phyloP scores from a whole-genome alignment of 2,888 invertebrate species.

The Clusia tigrina region DNA sequence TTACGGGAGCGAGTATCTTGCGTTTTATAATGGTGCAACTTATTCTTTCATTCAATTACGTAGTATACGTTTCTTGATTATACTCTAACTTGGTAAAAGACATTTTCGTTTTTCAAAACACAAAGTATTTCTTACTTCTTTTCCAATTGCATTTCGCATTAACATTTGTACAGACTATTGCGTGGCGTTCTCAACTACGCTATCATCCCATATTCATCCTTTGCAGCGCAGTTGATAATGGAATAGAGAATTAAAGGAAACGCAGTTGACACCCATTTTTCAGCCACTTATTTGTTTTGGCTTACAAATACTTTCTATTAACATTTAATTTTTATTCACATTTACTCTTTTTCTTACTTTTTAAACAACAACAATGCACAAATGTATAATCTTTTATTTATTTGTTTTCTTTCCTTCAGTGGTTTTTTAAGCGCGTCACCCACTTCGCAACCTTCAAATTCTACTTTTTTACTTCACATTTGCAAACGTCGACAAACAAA shows the following conservation, averaged over 20 bases:
- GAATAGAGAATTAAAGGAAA: constrained; percentile 47
- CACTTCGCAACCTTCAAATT: constrained; percentile 2
- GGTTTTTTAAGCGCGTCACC: not conserved
- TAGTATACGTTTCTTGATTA: not conserved
- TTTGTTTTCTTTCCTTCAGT: not conserved
- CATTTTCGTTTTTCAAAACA: not conserved
- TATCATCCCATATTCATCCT: constrained; percentile 20
- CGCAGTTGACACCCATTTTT: not conserved
- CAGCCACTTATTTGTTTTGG: not conserved
- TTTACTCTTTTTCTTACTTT: not conserved
- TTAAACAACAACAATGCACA: not conserved
- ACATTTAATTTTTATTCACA: not conserved
- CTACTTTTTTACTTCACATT: not conserved
- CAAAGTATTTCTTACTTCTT: not conserved
- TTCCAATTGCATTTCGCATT: not conserved
- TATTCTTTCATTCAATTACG: not conserved
- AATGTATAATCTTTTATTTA: not conserved
- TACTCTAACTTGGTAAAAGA: not conserved
- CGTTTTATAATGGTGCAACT: not conserved
- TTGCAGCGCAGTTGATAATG: constrained; percentile 45
- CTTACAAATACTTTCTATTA: not conserved
- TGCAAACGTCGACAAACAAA: constrained; percentile 4
- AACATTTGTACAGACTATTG: not conserved
- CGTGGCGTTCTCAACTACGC: not conserved
- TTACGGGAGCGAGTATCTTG: not conserved